Evolutionary conservation across 2,888 invertebrate species (phyloP).

Genomic region (Pachliopta kotzebuea): DNA sequence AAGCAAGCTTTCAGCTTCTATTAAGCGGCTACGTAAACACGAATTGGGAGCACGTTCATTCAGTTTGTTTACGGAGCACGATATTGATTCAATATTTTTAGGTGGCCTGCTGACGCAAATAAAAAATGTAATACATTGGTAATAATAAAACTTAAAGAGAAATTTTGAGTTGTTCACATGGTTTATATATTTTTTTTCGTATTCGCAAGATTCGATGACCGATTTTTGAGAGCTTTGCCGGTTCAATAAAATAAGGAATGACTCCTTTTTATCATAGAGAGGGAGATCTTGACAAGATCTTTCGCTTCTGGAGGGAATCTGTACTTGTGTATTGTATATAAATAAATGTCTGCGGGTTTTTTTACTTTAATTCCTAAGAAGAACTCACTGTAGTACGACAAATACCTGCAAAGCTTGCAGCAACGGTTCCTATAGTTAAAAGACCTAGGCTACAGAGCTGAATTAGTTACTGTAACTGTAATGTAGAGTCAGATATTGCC

Average conservation of each 20-base stretch:
- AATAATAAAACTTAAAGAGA: neutral
- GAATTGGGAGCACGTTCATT: slow-evolving; percentile 26
- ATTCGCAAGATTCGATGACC: slow-evolving; percentile 32
- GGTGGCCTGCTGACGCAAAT: slow-evolving; percentile 20
- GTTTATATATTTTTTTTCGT: slow-evolving; percentile 3
- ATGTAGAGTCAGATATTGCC: slow-evolving; percentile 36
- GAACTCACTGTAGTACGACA: too few species aligned
- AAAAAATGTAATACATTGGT: slow-evolving; percentile 13
- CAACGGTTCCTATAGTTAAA: too few species aligned
- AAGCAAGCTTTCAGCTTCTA: slow-evolving; percentile 16
- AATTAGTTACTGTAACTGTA: too few species aligned
- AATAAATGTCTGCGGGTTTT: too few species aligned
- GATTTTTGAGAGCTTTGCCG: slow-evolving; percentile 35
- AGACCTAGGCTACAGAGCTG: too few species aligned
- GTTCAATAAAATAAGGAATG: too few species aligned
- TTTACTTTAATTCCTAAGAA: too few species aligned
- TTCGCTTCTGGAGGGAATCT: too few species aligned
- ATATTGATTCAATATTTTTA: slow-evolving; percentile 31
- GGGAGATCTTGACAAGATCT: too few species aligned
- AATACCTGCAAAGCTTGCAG: too few species aligned
- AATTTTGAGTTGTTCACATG: neutral
- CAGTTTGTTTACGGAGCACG: slow-evolving; percentile 26
- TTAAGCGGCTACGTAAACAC: slow-evolving; percentile 23
- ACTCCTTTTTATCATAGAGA: too few species aligned
- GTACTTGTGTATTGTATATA: too few species aligned